Evolutionary conservation across 2,888 invertebrate species (phyloP).

Genomic region (Augochlorella aurata): DNA sequence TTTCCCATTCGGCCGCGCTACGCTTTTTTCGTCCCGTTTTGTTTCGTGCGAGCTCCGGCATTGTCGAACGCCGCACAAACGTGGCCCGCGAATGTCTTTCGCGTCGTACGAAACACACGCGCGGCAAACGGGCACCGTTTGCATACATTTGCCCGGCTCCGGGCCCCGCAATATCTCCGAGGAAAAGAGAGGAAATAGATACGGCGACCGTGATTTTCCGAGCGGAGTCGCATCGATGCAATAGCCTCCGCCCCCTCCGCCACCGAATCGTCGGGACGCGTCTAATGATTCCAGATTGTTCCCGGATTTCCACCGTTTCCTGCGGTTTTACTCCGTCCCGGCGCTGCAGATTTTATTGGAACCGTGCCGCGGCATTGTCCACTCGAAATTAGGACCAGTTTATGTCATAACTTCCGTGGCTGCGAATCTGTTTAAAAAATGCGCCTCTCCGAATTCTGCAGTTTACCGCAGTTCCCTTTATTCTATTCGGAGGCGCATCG

Average conservation of each 20-base stretch:
- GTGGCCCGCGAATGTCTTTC: slow-evolving; percentile 58
- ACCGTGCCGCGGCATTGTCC: too few relatives aligned
- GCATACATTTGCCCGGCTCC: slow-evolving; percentile 35
- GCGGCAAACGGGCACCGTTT: slow-evolving; percentile 22
- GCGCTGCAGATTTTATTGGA: too few relatives aligned
- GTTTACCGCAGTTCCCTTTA: too few relatives aligned
- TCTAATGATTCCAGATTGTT: background rate
- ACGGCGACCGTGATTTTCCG: slow-evolving; percentile 38
- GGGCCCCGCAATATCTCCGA: slow-evolving; percentile 36
- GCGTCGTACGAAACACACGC: slow-evolving; percentile 31
- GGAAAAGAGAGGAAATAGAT: slow-evolving; percentile 39
- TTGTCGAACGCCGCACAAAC: slow-evolving; percentile 64
- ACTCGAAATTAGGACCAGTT: too few relatives aligned
- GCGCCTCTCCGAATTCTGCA: too few relatives aligned
- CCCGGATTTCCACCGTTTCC: background rate
- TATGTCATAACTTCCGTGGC: too few relatives aligned
- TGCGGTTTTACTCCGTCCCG: too few relatives aligned
- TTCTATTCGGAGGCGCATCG: too few relatives aligned
- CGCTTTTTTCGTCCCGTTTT: slow-evolving; percentile 40
- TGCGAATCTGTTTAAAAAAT: too few relatives aligned
- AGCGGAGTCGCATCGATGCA: background rate
- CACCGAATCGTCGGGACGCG: background rate
- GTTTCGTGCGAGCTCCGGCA: slow-evolving; percentile 46
- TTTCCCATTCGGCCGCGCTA: slow-evolving; percentile 23
- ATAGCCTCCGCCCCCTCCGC: background rate